Conservation (phyloP, 2,797 vertebrate species). For the Propithecus deckenii region DNA sequence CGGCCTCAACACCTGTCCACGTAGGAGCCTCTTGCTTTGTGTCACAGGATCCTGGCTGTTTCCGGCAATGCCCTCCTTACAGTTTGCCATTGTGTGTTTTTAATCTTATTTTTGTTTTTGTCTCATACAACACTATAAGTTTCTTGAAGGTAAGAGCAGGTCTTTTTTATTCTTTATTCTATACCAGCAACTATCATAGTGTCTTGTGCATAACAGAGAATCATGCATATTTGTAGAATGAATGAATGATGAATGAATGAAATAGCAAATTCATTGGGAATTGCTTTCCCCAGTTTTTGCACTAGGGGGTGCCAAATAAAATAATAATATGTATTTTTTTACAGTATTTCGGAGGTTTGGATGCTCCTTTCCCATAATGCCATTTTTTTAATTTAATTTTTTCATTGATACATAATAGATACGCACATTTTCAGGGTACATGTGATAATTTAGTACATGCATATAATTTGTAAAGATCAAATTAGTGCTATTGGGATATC, state of each 20-base stretch:
- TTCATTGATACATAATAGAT: background rate
- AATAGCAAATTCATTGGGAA: background rate
- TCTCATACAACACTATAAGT: background rate
- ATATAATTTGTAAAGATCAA: background rate
- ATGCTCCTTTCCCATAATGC: background rate
- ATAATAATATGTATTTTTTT: background rate
- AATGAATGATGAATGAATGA: background rate
- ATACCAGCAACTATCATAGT: background rate
- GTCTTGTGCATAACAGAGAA: background rate
- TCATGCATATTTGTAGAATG: background rate
- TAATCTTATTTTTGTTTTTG: background rate
- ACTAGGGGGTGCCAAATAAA: conserved; percentile 69
- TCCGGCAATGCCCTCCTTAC: background rate
- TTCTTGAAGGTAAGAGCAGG: background rate
- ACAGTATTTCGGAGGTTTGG: background rate
- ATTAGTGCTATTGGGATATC: background rate
- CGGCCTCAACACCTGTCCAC: background rate
- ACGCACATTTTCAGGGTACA: background rate
- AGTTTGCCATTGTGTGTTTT: background rate
- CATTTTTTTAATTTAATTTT: background rate
- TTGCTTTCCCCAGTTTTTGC: conserved; percentile 50
- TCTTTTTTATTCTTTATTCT: background rate
- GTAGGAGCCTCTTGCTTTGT: background rate
- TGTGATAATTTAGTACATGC: background rate
- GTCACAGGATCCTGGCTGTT: background rate